These are phyloP conservation scores for Tinea trinotella DNA, from an alignment of 2,888 invertebrate species.

Conservation along the genomic window DNA sequence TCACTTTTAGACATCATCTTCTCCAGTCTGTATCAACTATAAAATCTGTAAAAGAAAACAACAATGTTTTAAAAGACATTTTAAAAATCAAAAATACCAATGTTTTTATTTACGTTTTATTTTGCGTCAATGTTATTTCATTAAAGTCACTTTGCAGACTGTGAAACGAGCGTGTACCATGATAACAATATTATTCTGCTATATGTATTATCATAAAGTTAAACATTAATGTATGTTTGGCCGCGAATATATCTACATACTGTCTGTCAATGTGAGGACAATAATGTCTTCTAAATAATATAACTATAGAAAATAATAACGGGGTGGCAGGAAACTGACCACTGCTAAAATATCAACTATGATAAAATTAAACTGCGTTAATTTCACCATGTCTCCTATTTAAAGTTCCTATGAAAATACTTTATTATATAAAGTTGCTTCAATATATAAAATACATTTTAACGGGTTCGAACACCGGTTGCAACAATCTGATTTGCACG, in stretches of 20 bases:
- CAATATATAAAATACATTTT: too few relatives aligned
- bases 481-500: too few relatives aligned
- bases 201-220: background rate
- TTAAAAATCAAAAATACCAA: background rate
- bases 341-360: too few relatives aligned
- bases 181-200: background rate
- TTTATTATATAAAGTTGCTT: too few relatives aligned
- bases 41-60: conserved; percentile 1
- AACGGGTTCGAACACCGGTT: too few relatives aligned
- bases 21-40: background rate
- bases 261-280: background rate
- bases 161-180: background rate
- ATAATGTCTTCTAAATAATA: too few relatives aligned
- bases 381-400: too few relatives aligned
- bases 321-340: too few relatives aligned
- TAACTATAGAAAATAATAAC: too few relatives aligned
- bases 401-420: too few relatives aligned
- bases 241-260: background rate
- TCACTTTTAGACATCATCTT: conserved; percentile 11
- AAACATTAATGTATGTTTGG: background rate
- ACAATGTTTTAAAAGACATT: background rate
- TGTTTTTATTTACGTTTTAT: background rate
- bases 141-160: background rate
- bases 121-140: background rate
- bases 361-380: too few relatives aligned